Evolutionary conservation across 2,113 vertebrate genomes (phyloP), one percentile per base, ranked within the genome.

Genomic region (Psephotus haematonotus): DNA sequence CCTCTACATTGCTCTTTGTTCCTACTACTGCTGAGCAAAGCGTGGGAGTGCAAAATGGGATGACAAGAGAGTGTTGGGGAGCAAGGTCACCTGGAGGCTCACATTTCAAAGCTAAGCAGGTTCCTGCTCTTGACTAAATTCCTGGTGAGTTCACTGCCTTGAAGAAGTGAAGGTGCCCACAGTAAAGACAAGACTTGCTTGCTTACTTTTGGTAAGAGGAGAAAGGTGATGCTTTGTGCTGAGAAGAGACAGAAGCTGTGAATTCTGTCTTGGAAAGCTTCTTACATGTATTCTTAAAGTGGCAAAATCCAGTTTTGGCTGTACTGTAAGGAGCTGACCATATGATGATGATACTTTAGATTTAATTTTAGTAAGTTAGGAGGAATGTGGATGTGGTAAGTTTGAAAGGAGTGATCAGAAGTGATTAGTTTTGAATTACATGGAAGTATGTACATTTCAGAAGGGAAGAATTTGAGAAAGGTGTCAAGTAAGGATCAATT

Each of bases 71-170:
- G n/a, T 7, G 2, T 27, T 46, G 84, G 64, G 2, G 5, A 78
- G 68, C 80, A 68, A 27, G 79, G 92, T 94, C 80, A 64, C 87
- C 90, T 83, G 90, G 46, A 76, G 63, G 63, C 80, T 92, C 35
- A 46, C 67, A 16, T 64, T 43, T 68, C 55, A 7, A 17, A 49
- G 79, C 80, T 82, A 50, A 79, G 71, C 37, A 67, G 71, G 79
- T 57, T 87, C 2, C 65, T 79, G 79, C 83, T 92, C 52, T 60
- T 55, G 25, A 29, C 87, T 69, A 19, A 64, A 60, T 50, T 68
- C 55, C 63, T 55, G 63, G 55, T 50, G 68, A 83, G 63, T 72
- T 94, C 68, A 15, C 25, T 86, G 71, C 59, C 80, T 93, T 50
- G 57, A 64, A 43, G 81, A 77, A 59, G 33, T 24, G 84, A 50